Evolutionary conservation across 2,797 vertebrate genomes (phyloP), one percentile per base, ranked within the genome.

Genomic region (Sylvilagus floridanus): DNA sequence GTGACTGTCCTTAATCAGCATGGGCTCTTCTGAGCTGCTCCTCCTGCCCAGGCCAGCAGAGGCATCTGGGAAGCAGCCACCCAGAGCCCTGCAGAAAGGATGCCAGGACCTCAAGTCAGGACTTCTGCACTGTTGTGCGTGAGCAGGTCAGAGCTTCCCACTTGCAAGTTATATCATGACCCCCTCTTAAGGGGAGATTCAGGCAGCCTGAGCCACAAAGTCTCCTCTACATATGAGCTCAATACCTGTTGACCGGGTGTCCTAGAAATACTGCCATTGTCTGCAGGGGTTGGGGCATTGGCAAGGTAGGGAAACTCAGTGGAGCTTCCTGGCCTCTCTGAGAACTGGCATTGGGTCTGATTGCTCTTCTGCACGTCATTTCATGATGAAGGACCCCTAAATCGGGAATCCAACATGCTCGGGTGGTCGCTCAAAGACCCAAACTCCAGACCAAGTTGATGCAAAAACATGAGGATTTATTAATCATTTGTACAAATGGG

Each of bases 1-100:
- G 86, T 76, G 91, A 85, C 96, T 63, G 30, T 92, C 96, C 94
- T 97, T 97, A 97, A 97, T 96, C 97, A 98, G 95, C 52, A 47
- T 68, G 42, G 88, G 83, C 62, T 13, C 87, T 95, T 95, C 75
- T 13, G 52, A 97, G 95, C 60, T 75, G 96, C 91, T 95, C 62
- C 76, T 97, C 90, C 84, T 92, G 57, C 24, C 79, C 87, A 83
- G 93, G 95, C 35, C 72, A 68, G 28, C 52, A 13, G 60, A 86
- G 22, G 12, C 37, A 4, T 71, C 24, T 62, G 50, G 16, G 10
- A 77, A 16, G 72, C 47, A 88, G 42, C 24, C 63, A n/a, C 19
- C 72, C 19, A 14, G 71, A 77, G 22, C 14, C 30, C 19, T 62
- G 32, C 19, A 50, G 52, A 73, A 47, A 54, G 12, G 50, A 17